These are phyloP conservation scores for Perithous albicinctus DNA, from an alignment of 2,888 invertebrate genomes.

Conservation along the genomic window DNA sequence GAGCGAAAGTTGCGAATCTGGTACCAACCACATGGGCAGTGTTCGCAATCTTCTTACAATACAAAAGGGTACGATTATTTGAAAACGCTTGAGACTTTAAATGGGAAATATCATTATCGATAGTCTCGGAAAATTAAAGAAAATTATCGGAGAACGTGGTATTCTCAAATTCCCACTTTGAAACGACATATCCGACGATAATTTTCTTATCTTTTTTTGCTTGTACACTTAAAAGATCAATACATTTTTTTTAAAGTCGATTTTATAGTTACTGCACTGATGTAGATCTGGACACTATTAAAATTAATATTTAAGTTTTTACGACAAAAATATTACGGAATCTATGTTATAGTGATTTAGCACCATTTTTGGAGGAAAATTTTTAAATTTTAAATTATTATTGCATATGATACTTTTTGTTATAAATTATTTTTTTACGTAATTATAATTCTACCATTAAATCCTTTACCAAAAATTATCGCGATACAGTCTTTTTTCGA, in stretches of 20 bases:
- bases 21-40: slow-evolving; percentile 51
- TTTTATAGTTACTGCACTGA: neutral
- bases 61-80: slow-evolving; percentile 47
- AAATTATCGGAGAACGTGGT: neutral
- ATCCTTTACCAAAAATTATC: too few species aligned
- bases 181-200: neutral
- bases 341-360: neutral
- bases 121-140: neutral
- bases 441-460: too few species aligned
- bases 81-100: neutral
- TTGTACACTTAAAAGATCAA: neutral
- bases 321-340: neutral
- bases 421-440: too few species aligned
- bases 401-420: too few species aligned
- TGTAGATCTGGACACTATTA: neutral
- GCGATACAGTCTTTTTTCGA: too few species aligned
- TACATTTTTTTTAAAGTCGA: neutral
- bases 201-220: too few species aligned
- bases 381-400: too few species aligned
- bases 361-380: neutral
- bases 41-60: slow-evolving; percentile 25
- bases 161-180: neutral
- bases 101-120: neutral
- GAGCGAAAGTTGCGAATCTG: slow-evolving; percentile 1
- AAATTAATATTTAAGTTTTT: neutral